phyloP scores from a whole-genome alignment of 2,113 vertebrate genomes.

The Upupa epops region DNA sequence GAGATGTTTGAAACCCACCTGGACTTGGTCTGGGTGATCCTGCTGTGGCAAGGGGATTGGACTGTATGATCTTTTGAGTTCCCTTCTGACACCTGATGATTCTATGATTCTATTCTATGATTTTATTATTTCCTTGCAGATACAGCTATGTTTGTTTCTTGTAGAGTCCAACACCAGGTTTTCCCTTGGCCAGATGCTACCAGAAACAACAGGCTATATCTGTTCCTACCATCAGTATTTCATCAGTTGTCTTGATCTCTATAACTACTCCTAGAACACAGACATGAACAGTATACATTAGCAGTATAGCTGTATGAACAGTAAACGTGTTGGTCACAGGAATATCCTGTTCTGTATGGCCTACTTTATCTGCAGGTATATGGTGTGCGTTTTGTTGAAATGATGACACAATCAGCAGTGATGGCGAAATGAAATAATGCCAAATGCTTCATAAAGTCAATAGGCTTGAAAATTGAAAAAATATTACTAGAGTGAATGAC shows the following conservation, averaged over 20 bases:
- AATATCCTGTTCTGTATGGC: not conserved
- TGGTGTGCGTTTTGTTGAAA: not conserved
- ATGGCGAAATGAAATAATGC: not conserved
- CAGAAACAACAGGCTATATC: not conserved
- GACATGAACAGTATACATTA: not conserved
- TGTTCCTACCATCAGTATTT: not conserved
- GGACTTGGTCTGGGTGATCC: too few species aligned
- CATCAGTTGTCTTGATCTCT: not conserved
- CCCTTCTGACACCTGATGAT: too few species aligned
- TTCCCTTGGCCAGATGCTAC: not conserved
- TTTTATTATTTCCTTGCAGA: not conserved
- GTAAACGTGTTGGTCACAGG: not conserved
- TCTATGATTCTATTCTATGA: too few species aligned
- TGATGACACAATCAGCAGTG: not conserved
- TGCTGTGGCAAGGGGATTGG: too few species aligned
- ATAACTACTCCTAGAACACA: not conserved
- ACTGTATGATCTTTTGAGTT: too few species aligned
- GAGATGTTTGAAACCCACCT: too few species aligned
- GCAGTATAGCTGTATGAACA: too few species aligned
- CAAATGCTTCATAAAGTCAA: constrained; percentile 32
- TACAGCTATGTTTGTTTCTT: not conserved
- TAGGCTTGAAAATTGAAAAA: constrained; percentile 37
- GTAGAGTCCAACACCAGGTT: not conserved
- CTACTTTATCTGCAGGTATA: not conserved
- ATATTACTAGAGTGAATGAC: constrained; percentile 14